Base-by-base conservation (phyloP, 2,797 vertebrate species). In the Chaunax sp. region DNA sequence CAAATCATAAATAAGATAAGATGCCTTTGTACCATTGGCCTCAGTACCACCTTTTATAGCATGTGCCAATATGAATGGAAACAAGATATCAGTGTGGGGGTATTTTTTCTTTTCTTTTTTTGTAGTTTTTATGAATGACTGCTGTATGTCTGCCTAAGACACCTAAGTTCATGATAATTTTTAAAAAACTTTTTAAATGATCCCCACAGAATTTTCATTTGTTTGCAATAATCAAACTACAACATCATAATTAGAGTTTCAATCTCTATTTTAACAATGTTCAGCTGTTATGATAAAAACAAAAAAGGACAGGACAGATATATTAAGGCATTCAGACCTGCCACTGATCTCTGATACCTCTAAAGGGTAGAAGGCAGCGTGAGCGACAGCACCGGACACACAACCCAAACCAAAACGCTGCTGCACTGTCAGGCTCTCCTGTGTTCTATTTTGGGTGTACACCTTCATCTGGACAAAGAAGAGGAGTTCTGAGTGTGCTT, bases 361-460 rank as follows among this genome's bases (percentile, higher is more conserved):
- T 85, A 94, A 87, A 20, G 93, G 93, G 77, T 94, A 94, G 90
- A 94, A 94, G 66, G 73, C 88, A 50, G 93, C 90, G 11, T 94
- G 93, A 61, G 92, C 87, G 0, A 88, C 90, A 5, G 93, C 83
- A 41, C 93, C 93, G 5, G 93, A 93, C 12, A 94, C 75, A 71
- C 93, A 94, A 33, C 93, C 93, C 84, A 94, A 62, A 8, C 90
- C 84, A 35, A 94, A 94, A 3, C 93, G 88, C 67, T 94, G 90
- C 76, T 87, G 90, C 54, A 94, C 87, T 3, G 91, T 91, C 80
- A 94, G 78, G 37, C 68, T 53, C 57, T 89, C 80, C 80, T 89
- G 88, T 9, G 75, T 88, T 53, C 56, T 63, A 28, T 64, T 82
- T 47, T 89, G 90, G n/a, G 78, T 87, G 84, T 75, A 86, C 19